Conservation (phyloP, 2,797 vertebrate species). For the Prionace glauca region DNA sequence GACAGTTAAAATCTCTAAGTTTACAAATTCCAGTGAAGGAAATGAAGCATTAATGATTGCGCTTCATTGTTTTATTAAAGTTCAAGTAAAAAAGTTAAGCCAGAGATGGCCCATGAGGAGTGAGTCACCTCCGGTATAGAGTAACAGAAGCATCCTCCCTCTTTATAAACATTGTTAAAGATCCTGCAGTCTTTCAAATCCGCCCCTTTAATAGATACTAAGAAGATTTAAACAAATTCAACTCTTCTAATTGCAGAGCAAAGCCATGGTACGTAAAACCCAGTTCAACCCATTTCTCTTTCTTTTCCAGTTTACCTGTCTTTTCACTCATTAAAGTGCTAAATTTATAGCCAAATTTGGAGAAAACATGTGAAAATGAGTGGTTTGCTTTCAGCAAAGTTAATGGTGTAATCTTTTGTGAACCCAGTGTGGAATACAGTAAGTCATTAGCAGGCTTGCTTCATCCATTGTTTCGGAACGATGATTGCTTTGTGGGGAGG, state of each 20-base stretch:
- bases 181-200: not conserved
- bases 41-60: not conserved
- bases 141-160: not conserved
- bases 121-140: not conserved
- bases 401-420: not conserved
- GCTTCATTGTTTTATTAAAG: not conserved
- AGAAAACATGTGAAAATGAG: not conserved
- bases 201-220: not conserved
- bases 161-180: not conserved
- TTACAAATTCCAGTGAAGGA: not conserved
- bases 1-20: not conserved
- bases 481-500: not conserved
- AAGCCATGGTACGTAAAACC: not conserved
- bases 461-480: not conserved
- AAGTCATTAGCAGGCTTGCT: not conserved
- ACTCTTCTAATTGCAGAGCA: not conserved
- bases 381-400: slow-evolving; percentile 3
- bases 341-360: not conserved
- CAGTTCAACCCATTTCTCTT: not conserved
- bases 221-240: not conserved
- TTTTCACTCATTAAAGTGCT: no score
- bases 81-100: not conserved
- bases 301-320: not conserved
- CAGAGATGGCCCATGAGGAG: not conserved
- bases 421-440: not conserved